Percentiles rank a stretch among this genome's conserved stretches.
Conservation (phyloP, 2,797 vertebrate genomes). For the Lophotriccus pileatus region DNA sequence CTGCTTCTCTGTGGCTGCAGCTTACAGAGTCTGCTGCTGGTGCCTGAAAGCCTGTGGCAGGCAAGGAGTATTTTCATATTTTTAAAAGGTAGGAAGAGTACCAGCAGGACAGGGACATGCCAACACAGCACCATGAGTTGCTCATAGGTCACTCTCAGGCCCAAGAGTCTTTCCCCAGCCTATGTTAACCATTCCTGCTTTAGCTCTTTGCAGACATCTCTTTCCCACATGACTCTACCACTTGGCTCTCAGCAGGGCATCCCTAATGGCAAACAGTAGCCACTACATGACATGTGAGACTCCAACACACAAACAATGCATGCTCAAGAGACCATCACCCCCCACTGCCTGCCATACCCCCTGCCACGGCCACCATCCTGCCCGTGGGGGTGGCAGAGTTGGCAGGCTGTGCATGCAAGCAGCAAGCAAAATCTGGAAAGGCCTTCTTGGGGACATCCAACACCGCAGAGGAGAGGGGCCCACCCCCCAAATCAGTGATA, state of each 20-base stretch:
- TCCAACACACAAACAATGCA: neutral
- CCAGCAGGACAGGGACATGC: neutral
- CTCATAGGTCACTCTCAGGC: neutral
- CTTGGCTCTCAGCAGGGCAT: neutral
- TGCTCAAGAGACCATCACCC: neutral
- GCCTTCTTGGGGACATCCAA: neutral
- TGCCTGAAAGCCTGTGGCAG: neutral
- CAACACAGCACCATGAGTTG: fast-evolving
- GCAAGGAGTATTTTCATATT: neutral
- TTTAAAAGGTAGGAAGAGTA: neutral
- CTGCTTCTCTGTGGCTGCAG: neutral
- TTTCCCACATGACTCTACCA: neutral
- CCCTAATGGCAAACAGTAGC: neutral
- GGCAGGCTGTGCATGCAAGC: neutral
- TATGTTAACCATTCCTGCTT: neutral
- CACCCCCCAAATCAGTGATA: neutral
- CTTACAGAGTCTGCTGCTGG: neutral
- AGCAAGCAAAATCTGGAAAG: neutral
- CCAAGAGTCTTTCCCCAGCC: neutral
- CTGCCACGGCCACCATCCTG: neutral
- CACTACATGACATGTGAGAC: fast-evolving
- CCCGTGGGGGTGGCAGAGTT: neutral
- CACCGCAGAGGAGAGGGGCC: neutral
- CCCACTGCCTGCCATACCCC: fast-evolving
- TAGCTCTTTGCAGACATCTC: neutral